A percentile compares a stretch with the other conserved stretches of the same genome.
Conservation (phyloP, 2,113 vertebrate genomes). For the Sinocyclocheilus maitianheensis region DNA sequence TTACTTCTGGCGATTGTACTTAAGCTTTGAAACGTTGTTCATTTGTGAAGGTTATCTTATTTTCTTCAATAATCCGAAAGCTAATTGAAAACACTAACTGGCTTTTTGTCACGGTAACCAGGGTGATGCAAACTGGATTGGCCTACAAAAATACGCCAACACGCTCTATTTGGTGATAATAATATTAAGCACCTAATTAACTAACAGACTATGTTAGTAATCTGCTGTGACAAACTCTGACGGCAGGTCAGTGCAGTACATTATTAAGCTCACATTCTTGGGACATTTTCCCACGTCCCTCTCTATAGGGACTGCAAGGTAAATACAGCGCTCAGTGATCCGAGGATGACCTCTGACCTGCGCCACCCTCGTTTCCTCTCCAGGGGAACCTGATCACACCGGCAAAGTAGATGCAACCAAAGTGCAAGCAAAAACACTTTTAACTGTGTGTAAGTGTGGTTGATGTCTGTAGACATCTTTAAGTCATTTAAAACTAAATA, state of each 20-base stretch:
- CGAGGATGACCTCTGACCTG: conserved; percentile 60
- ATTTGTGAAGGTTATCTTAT: too few species aligned
- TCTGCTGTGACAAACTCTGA: neutral
- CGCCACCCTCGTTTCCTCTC: neutral
- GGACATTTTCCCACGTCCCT: neutral
- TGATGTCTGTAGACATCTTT: neutral
- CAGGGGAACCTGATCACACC: neutral
- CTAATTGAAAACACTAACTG: neutral
- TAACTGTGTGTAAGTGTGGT: neutral
- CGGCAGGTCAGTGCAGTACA: neutral
- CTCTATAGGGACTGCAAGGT: conserved; percentile 39
- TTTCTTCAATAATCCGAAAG: neutral
- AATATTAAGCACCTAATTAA: neutral
- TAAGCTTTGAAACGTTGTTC: too few species aligned
- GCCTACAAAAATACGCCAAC: neutral
- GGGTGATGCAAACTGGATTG: neutral
- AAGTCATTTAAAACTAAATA: neutral
- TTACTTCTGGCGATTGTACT: too few species aligned
- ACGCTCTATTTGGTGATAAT: neutral
- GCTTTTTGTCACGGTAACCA: too few species aligned
- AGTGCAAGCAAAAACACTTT: neutral
- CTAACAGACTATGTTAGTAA: neutral
- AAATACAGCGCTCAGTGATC: conserved; percentile 58
- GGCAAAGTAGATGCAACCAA: neutral
- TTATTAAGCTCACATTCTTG: neutral